Percentiles rank a stretch among this genome's conserved stretches.
Evolutionary conservation across 2,797 vertebrate genomes (phyloP).

Genomic region (Alauda arvensis): DNA sequence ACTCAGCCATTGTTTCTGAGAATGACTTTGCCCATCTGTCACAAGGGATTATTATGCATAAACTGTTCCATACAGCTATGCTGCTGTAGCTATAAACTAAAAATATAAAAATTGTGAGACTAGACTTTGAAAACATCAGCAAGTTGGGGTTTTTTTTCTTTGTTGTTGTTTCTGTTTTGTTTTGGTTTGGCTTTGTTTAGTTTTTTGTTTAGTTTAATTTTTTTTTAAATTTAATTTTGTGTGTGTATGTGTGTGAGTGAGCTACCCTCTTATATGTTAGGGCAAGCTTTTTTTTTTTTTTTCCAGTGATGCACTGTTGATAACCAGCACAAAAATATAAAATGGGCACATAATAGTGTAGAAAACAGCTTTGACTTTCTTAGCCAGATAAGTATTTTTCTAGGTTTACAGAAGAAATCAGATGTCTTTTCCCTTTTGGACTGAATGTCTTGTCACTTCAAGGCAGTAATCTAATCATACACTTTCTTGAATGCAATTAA

Average conservation of each 20-base stretch:
- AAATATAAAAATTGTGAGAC: neutral
- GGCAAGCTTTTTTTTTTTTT: neutral
- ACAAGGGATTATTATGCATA: conserved; percentile 38
- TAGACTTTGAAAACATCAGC: neutral
- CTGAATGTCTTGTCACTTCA: neutral
- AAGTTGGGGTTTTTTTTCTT: neutral
- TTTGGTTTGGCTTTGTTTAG: too few relatives aligned
- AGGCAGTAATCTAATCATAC: neutral
- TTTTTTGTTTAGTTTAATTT: too few relatives aligned
- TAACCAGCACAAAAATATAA: neutral
- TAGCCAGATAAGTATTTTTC: neutral
- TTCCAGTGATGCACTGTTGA: neutral
- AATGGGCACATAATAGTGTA: neutral
- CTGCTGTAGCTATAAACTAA: conserved; percentile 17
- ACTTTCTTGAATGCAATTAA: conserved; percentile 15
- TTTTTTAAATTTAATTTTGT: too few relatives aligned
- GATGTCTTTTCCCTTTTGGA: neutral
- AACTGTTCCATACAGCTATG: neutral
- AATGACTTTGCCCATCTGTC: conserved; percentile 34
- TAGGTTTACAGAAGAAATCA: neutral
- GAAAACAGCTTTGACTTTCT: neutral
- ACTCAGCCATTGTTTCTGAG: conserved; percentile 28
- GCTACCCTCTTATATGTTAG: neutral
- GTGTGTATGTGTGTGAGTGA: neutral
- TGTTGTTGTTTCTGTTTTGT: too few relatives aligned